Conservation (phyloP, 2,113 vertebrate species). For the Phalacrocorax carbo region DNA sequence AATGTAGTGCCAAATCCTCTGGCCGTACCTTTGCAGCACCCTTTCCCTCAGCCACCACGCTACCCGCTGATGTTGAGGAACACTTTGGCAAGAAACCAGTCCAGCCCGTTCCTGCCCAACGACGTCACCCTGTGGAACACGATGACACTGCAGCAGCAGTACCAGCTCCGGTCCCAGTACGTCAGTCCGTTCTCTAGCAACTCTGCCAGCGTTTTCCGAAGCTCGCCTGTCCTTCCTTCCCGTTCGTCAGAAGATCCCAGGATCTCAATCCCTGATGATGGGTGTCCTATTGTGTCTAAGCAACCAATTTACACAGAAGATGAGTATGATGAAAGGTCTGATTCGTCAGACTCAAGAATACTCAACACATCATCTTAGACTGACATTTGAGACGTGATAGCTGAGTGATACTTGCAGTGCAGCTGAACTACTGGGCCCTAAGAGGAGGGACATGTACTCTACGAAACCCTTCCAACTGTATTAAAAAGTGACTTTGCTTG, state of each 20-base stretch:
- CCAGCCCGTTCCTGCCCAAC: constrained; percentile 87
- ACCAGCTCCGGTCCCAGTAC: constrained; percentile 94
- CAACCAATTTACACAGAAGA: constrained; percentile 90
- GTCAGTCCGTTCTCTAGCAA: constrained; percentile 88
- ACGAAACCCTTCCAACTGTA: constrained; percentile 19
- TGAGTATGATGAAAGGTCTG: constrained; percentile 93
- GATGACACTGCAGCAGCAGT: constrained; percentile 97
- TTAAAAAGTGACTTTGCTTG: constrained; percentile 68
- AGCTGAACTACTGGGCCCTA: constrained; percentile 19
- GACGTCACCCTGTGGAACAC: constrained; percentile 97
- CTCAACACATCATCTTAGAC: constrained; percentile 87
- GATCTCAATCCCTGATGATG: constrained; percentile 84
- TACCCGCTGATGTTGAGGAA: constrained; percentile 94
- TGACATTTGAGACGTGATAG: neutral
- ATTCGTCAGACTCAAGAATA: constrained; percentile 93
- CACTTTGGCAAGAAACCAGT: constrained; percentile 87
- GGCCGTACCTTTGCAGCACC: constrained; percentile 86
- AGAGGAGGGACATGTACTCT: neutral
- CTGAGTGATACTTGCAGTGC: constrained; percentile 24
- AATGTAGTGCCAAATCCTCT: constrained; percentile 82
- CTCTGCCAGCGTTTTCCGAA: constrained; percentile 81
- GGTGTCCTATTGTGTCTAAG: constrained; percentile 85
- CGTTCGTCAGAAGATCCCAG: constrained; percentile 85
- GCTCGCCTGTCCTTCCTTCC: constrained; percentile 82
- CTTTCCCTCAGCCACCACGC: constrained; percentile 91